These are phyloP conservation scores for Colistium nudipinnis DNA, from an alignment of 2,113 vertebrate genomes.

Conservation along the genomic window DNA sequence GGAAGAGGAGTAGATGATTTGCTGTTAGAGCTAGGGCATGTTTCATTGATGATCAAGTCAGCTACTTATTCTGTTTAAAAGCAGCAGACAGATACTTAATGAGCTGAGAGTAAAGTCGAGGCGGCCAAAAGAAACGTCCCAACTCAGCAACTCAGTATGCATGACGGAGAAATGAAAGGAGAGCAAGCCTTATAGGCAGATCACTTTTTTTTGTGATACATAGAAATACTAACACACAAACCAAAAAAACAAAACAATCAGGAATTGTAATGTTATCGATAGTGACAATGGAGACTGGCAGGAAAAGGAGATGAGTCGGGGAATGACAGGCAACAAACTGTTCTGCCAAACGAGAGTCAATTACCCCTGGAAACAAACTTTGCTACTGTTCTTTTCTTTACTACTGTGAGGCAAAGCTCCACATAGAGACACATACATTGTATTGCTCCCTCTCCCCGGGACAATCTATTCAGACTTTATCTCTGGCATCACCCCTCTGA, in stretches of 20 bases:
- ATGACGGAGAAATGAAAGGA: constrained; percentile 34
- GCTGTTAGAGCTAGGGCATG: constrained; percentile 15
- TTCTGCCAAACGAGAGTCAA: neutral
- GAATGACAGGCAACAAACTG: neutral
- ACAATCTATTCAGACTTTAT: constrained; percentile 1
- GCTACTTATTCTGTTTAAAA: constrained; percentile 35
- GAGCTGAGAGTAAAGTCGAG: constrained; percentile 31
- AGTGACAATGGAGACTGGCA: no score
- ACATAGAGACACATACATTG: neutral
- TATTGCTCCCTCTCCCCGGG: neutral
- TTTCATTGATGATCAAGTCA: constrained; percentile 21
- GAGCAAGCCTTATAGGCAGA: constrained; percentile 17
- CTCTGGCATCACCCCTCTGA: constrained; percentile 38
- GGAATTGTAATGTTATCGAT: no score
- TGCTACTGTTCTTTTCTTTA: no score
- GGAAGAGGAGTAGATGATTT: constrained; percentile 17
- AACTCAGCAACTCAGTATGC: constrained; percentile 10
- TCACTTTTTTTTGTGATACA: constrained; percentile 8
- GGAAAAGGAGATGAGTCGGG: no score
- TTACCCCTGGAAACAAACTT: neutral
- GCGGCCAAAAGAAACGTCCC: constrained; percentile 29
- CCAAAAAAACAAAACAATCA: no score
- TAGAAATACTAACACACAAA: neutral
- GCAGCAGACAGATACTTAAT: constrained; percentile 37
- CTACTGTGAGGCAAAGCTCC: no score